A percentile compares a stretch with the other conserved stretches of the same genome.
Conservation (phyloP, 1,140 invertebrate genomes). For the Patella vulgata region DNA sequence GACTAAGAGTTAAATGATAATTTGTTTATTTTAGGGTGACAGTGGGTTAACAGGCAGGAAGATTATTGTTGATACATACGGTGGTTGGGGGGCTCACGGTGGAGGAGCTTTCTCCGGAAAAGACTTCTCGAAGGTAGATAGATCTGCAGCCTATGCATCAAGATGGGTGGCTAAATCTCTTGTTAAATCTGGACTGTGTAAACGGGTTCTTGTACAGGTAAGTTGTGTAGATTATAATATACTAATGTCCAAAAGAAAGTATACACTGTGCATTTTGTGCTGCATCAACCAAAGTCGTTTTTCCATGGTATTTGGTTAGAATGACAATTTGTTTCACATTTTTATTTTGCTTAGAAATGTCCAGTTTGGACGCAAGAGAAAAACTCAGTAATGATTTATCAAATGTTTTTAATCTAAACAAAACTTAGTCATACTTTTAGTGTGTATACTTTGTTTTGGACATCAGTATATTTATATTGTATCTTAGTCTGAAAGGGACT, state of each 20-base stretch:
- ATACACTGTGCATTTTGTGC: too few relatives aligned
- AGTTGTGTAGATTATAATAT: not conserved
- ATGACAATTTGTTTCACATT: not conserved
- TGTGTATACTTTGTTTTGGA: too few relatives aligned
- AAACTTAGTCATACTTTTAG: too few relatives aligned
- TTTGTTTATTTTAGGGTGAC: conserved; percentile 77
- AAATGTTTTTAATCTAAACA: too few relatives aligned
- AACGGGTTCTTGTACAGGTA: conserved; percentile 83
- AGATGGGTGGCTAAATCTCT: conserved; percentile 95
- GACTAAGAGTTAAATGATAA: not conserved
- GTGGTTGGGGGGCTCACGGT: conserved; percentile 96
- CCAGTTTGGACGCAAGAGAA: not conserved
- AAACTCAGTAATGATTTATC: too few relatives aligned
- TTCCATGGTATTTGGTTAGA: too few relatives aligned
- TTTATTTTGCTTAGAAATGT: not conserved
- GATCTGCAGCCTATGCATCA: conserved; percentile 94
- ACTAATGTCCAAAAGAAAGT: too few relatives aligned
- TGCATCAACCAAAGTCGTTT: too few relatives aligned
- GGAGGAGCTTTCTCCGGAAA: conserved; percentile 96
- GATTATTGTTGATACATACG: conserved; percentile 98
- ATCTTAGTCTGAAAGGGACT: too few relatives aligned
- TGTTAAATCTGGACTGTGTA: conserved; percentile 87
- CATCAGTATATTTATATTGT: too few relatives aligned
- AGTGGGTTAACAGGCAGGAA: conserved; percentile 95
- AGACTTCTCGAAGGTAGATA: conserved; percentile 96